Evolutionary conservation across 2,797 vertebrate genomes (phyloP), one percentile per base, ranked within the genome.

Genomic region (Coregonus ussuriensis): DNA sequence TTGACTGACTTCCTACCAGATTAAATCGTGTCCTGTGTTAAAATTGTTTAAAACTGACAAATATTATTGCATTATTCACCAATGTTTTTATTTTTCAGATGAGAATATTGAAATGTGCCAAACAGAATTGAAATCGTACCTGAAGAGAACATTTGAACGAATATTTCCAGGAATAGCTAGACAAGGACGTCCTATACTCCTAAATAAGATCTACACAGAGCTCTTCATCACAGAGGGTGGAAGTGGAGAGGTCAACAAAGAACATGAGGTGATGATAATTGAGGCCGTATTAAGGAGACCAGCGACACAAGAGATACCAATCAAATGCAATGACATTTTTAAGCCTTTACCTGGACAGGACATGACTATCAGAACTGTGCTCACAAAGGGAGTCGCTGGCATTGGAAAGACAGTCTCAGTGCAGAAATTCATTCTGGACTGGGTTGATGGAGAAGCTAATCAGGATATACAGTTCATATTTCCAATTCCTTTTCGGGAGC

Each of bases 151-250:
- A 56, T 56, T 4, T 56, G 18, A 56, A 56, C 1, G 4, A n/a
- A 16, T 56, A 56, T n/a, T 16, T 56, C 54, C 14, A 56, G 25
- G 79, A 59, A n/a, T 3, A 4, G 18, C 67, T 31, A 65, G 66
- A 67, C 31, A 18, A 41, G 78, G 77, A 4, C 72, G 65, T 71
- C 66, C 51, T 25, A 31, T 18, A 6, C 71, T 77, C 14, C 41
- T 83, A 18, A 79, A 79, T 21, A 33, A 77, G 18, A 52, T 83
- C 18, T 78, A 67, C 74, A 85, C 80, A 65, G 78, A 83, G 29
- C 72, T 83, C 9, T 14, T 37, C 67, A 56, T 83, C 15, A 77
- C 62, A 6, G 35, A 83, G n/a, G 75, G 74, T 33, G 31, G 1
- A 11, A 72, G 35, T 54, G 74, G 1, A 51, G 16, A 47, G 21